Base-by-base conservation (phyloP, 2,797 vertebrate genomes). In the Ciconia nigra region DNA sequence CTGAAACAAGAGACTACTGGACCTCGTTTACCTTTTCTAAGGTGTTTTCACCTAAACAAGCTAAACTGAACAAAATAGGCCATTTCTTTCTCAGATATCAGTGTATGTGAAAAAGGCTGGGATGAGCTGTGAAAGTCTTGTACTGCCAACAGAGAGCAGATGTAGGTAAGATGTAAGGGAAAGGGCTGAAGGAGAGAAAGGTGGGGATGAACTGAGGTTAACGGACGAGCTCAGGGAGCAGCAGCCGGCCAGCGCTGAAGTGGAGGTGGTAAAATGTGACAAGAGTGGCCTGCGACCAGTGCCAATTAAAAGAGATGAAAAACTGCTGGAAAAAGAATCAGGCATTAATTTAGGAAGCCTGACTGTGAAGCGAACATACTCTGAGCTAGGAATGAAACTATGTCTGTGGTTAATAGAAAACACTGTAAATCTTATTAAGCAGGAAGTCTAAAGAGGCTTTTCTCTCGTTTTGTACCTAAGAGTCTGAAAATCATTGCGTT, bases 401-500 rank as follows among this genome's bases (percentile, higher is more conserved):
- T 55, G 78, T 61, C 83, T 93, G 96, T 57, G 85, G 84, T 91
- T 95, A 97, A 95, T 78, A 88, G 87, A 92, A 96, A 95, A 83
- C 84, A 85, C 79, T 77, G 77, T 83, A 96, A 97, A 97, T 96
- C 94, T 93, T 96, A 92, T 96, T 96, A 96, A 96, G 93, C 65
- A 90, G 87, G 85, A 93, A 93, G 65, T 84, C 69, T 93, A 93
- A 96, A 95, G 93, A 97, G 96, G 93, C 94, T 96, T 96, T 97
- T 96, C 92, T 85, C 90, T 91, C 61, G 1, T 96, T 96, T 93
- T 91, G 82, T 92, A 95, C 88, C 94, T 89, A 91, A 80, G 93
- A 96, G 79, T 90, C 95, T 90, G 70, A 92, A 95, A 96, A 97
- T 96, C 90, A 80, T 90, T 92, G 81, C 44, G 3, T 89, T 92